Evolutionary conservation across 1,140 invertebrate species (phyloP), one percentile per base, ranked within the genome.

Genomic region (Sitodiplosis mosellana): DNA sequence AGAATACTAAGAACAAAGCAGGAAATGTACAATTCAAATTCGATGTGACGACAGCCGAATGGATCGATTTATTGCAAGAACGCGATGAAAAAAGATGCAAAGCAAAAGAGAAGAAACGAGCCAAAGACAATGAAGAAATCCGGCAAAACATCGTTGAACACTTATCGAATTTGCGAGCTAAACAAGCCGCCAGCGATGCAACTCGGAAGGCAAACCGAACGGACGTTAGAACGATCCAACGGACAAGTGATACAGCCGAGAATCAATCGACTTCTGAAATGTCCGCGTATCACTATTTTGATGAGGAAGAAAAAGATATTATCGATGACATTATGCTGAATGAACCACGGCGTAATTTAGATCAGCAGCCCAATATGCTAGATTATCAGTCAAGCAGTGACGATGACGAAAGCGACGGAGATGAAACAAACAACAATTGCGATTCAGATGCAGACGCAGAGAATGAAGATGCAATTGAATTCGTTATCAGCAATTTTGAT

Each of bases 401-500:
- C 12, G 51, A 54, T 46, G 48, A 45, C 42, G 46, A 50, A 19
- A 47, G 52, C 27, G 50, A 27, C 27, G 10, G 27, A 3, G 10
- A 27, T 27, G 27, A n/a, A 4, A 14, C 3, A 40, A n/a, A 5
- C 5, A 40, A 4, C 37, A 40, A 40, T 6, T 6, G 37, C 12
- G 17, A 18, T 40, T 12, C 3, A 4, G 18, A 18, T 18, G 21
- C 14, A 3, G 33, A 49, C 1, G 37, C 47, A 8, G 15, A 47
- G 20, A 49, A 46, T 27, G 17, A 33, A 12, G 18, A 46, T 47
- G 27, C 41, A n/a, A 20, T 54, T 11, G 46, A 45, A 5, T 54
- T 49, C 33, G 55, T 47, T 18, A 40, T 49, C 10, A 63, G 63
- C 10, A 61, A 57, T 46, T 58, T 60, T 42, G 61, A 66, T 45